Base-by-base conservation (phyloP, 2,888 invertebrate species). In the Barypeithes pellucidus region DNA sequence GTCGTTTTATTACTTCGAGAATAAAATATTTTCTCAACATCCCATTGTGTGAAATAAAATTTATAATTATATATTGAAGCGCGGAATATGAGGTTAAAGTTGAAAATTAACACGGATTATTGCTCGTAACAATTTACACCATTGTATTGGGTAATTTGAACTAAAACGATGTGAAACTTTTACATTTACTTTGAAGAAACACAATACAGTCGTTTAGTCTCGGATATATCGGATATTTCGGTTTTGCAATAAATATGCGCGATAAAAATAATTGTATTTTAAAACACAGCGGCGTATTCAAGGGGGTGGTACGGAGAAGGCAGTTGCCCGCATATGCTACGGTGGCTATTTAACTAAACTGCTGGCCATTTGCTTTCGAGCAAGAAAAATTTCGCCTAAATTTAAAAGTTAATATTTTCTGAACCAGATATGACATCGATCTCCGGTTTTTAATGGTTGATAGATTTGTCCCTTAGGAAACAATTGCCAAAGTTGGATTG, bases 31-130 rank as follows among this genome's bases (percentile, higher is more conserved):
- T 39, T 33, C 22, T 70, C 45, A 63, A 62, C 57, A 52, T 54
- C 24, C 70, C 33, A 70, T 70, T 70, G 62, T 63, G 63, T 57
- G 33, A 57, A 69, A 52, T 54, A 69, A 63, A 70, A 63, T 70
- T 57, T 62, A 63, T 70, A 70, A 70, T 70, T 70, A 70, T 54
- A 63, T 43, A 62, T 60, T 50, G 50, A 24, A 16, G 43, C 39
- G 66, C 24, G 29, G 36, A 33, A 16, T 43, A 29, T 39, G 52
- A 61, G 65, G 65, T 71, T 71, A 60, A 70, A 70, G 70, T 57
- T 65, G 63, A 70, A 63, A 57, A 65, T 65, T 63, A 70, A 70
- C 63, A 39, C 52, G 61, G 61, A 45, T 61, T 43, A 61, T 43
- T 29, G 61, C 12, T 29, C 45, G n/a, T 9, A 45, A 61, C 24